Evolutionary conservation across 2,113 vertebrate genomes (phyloP).

Genomic region (Trematocara unimaculatum): DNA sequence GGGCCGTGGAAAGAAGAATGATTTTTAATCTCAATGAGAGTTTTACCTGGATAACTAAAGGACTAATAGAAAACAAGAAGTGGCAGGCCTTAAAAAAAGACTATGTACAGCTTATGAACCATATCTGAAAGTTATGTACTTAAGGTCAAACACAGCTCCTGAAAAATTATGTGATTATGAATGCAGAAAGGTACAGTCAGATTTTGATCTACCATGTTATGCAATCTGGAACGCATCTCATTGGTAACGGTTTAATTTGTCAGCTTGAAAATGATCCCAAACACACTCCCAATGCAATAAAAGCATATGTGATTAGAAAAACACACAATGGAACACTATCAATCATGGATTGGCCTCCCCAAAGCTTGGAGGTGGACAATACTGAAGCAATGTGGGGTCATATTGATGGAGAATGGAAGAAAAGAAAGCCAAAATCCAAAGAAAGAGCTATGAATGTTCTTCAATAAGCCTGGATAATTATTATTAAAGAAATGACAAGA

Average conservation of each 20-base stretch:
- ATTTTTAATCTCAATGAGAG: neutral
- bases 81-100: neutral
- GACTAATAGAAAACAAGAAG: neutral
- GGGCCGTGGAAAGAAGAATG: fast-evolving
- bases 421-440: neutral
- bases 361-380: neutral
- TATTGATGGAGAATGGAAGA: neutral
- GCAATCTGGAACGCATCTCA: neutral
- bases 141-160: neutral
- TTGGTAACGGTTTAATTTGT: neutral
- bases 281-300: neutral
- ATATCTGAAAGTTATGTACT: neutral
- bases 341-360: neutral
- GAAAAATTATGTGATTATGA: neutral
- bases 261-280: neutral
- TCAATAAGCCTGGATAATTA: neutral
- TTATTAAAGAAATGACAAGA: neutral
- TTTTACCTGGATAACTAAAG: neutral
- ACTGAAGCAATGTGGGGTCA: neutral
- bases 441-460: neutral
- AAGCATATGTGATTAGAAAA: neutral
- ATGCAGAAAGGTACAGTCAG: neutral
- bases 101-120: neutral
- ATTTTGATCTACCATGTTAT: neutral
- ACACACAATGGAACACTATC: neutral